Conservation (phyloP, 2,113 vertebrate genomes). For the Phylloscopus trochilus region DNA sequence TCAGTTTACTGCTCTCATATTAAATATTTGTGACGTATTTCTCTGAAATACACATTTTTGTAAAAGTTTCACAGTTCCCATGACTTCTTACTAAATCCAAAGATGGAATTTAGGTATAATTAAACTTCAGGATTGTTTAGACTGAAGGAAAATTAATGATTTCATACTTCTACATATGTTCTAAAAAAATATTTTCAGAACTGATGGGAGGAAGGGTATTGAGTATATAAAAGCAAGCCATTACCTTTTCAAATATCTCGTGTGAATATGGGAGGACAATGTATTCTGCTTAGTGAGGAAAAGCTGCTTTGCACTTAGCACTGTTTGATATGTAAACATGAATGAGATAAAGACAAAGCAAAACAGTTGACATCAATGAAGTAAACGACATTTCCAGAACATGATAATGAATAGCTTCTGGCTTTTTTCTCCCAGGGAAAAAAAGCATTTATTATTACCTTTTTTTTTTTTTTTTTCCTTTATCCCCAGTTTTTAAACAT, state of each 20-base stretch:
- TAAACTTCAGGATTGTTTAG: neutral
- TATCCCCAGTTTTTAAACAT: neutral
- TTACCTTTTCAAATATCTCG: neutral
- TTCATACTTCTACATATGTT: neutral
- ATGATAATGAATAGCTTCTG: neutral
- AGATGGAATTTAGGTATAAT: neutral
- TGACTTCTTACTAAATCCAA: neutral
- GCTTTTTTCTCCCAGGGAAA: neutral
- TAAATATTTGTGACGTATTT: neutral
- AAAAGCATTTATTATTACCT: neutral
- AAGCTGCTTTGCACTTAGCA: conserved; percentile 12
- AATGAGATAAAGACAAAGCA: conserved; percentile 47
- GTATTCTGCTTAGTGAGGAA: neutral
- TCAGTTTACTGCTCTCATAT: neutral
- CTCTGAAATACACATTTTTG: neutral
- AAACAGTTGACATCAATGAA: conserved; percentile 30
- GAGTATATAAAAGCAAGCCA: neutral
- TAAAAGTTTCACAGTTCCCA: neutral
- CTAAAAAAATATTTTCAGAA: neutral
- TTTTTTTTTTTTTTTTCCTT: neutral
- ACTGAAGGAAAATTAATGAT: neutral
- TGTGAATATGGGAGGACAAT: neutral
- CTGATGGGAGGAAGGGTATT: neutral
- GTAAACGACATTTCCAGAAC: neutral
- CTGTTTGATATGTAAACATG: conserved; percentile 55